phyloP scores from a whole-genome alignment of 2,797 vertebrate genomes.

The Cheirogaleus major region DNA sequence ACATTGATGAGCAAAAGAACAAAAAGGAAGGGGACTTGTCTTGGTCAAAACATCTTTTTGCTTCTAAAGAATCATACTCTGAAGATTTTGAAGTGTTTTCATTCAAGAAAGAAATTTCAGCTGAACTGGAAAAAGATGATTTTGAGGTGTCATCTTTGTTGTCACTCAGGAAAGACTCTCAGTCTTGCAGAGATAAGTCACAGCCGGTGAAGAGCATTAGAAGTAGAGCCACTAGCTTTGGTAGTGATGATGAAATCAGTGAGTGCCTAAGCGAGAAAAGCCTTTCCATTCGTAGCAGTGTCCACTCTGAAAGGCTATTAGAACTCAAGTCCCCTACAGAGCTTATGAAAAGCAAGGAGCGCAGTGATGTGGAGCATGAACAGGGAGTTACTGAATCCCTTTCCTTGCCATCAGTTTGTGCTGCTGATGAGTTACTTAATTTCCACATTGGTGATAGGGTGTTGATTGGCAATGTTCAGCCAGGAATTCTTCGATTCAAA shows the following conservation, averaged over 20 bases:
- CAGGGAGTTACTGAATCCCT: constrained; percentile 64
- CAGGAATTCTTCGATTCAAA: constrained; percentile 96
- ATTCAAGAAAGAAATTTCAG: constrained; percentile 82
- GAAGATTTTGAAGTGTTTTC: constrained; percentile 86
- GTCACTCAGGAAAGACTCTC: constrained; percentile 77
- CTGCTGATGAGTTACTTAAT: constrained; percentile 87
- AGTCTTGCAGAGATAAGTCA: constrained; percentile 70
- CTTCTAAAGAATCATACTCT: constrained; percentile 77
- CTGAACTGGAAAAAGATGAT: constrained; percentile 85
- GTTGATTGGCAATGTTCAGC: constrained; percentile 94
- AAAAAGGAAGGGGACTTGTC: constrained; percentile 70
- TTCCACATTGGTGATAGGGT: constrained; percentile 94
- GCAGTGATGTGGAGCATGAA: constrained; percentile 82
- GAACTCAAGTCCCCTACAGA: constrained; percentile 87
- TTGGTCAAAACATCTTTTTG: constrained; percentile 73
- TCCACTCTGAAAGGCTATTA: constrained; percentile 86
- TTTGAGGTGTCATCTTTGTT: constrained; percentile 87
- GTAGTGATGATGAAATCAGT: constrained; percentile 90
- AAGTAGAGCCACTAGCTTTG: constrained; percentile 78
- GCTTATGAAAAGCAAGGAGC: constrained; percentile 81
- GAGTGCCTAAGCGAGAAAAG: constrained; percentile 90
- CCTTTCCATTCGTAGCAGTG: constrained; percentile 79
- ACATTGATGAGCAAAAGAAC: constrained; percentile 61
- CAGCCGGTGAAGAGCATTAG: constrained; percentile 58
- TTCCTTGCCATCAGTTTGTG: constrained; percentile 67